Conservation (phyloP, 1,140 invertebrate genomes). For the Zaprionus africanus region DNA sequence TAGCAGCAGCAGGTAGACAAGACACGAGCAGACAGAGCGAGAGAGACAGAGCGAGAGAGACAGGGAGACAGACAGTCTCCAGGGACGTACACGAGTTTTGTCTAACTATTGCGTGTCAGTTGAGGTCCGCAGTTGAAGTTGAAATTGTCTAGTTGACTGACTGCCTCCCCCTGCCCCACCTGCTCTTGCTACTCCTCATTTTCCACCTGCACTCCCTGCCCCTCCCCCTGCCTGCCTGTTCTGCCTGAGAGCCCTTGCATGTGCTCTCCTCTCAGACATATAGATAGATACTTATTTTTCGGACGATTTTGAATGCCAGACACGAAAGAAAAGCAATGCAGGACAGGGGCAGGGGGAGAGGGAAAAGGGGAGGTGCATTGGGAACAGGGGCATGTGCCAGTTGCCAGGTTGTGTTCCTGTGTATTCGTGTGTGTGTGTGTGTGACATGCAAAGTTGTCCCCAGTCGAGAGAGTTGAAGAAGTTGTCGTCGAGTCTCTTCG, state of each 20-base stretch:
- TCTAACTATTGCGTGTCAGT: conserved; percentile 58
- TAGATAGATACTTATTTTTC: conserved; percentile 11
- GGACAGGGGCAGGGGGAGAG: neutral
- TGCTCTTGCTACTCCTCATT: too few relatives aligned
- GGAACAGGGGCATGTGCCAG: neutral
- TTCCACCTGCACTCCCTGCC: conserved; percentile 5
- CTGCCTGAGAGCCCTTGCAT: conserved; percentile 44
- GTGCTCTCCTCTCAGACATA: neutral
- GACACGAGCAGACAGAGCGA: conserved; percentile 15
- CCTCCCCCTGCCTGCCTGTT: conserved; percentile 5
- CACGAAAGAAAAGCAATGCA: conserved; percentile 42
- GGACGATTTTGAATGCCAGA: conserved; percentile 45
- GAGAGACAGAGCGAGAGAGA: neutral
- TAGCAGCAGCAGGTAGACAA: conserved; percentile 43
- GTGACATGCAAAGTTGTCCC: conserved; percentile 34
- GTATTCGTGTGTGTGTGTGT: neutral
- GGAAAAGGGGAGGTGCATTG: neutral
- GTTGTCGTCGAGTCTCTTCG: neutral
- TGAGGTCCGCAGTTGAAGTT: conserved; percentile 27
- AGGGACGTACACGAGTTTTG: conserved; percentile 28
- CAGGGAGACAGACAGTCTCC: conserved; percentile 5
- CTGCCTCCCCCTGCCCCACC: conserved; percentile 7
- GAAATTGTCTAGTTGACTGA: conserved; percentile 31
- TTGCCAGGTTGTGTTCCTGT: conserved; percentile 19
- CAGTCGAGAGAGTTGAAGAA: neutral